A percentile compares a stretch with the other conserved stretches of the same genome.
phyloP scores from a whole-genome alignment of 2,888 invertebrate genomes.

The Synanthedon vespiformis region DNA sequence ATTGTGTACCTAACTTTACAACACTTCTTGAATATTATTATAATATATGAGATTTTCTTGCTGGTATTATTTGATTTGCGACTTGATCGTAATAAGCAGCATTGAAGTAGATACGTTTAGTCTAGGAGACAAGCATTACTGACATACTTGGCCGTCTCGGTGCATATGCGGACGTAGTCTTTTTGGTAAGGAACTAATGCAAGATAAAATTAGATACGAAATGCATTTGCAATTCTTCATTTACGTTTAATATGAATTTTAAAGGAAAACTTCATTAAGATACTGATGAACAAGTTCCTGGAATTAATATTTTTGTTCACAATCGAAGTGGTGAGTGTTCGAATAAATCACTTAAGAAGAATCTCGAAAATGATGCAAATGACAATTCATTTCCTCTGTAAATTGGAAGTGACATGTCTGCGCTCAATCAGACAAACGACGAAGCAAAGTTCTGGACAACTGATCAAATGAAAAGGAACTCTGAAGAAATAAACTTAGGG shows the following conservation, averaged over 20 bases:
- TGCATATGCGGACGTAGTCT: conserved; percentile 36
- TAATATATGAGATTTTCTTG: too few species aligned
- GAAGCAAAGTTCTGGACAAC: conserved; percentile 21
- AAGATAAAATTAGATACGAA: conserved; percentile 32
- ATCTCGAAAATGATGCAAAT: conserved; percentile 23
- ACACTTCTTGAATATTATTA: too few species aligned
- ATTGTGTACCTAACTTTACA: neutral
- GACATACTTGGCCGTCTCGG: conserved; percentile 45
- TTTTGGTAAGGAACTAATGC: conserved; percentile 28
- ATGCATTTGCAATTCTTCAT: conserved; percentile 34
- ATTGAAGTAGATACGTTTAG: conserved; percentile 1
- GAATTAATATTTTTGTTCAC: conserved; percentile 6
- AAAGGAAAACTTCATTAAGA: too few species aligned
- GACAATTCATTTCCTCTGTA: conserved; percentile 32
- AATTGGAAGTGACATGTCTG: conserved; percentile 39
- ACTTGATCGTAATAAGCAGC: neutral
- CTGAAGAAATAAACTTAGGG: conserved; percentile 1
- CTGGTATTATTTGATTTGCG: too few species aligned
- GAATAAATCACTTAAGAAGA: conserved; percentile 24
- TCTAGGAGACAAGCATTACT: conserved; percentile 29
- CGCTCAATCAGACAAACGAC: conserved; percentile 29
- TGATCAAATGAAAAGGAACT: conserved; percentile 13
- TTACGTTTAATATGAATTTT: too few species aligned
- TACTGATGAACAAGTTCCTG: too few species aligned
- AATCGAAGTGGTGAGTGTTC: conserved; percentile 18